These are phyloP conservation scores for Herminia tarsipennalis DNA, from an alignment of 2,888 invertebrate genomes.

Conservation along the genomic window DNA sequence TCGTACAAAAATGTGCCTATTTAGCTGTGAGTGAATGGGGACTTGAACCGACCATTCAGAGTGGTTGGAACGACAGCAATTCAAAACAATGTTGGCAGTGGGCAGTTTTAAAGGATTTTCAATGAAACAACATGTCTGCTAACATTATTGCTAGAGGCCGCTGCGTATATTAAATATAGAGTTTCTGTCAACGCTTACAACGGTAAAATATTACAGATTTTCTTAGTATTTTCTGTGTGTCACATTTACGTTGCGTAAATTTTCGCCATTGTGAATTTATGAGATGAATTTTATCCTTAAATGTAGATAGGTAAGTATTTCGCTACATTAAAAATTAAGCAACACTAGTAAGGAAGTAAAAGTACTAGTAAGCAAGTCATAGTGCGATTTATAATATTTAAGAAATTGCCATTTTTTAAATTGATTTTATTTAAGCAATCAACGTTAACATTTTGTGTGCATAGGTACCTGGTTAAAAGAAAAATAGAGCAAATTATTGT, in stretches of 20 bases:
- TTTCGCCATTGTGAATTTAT: no score
- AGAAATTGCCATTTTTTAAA: no score
- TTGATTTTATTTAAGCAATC: background rate
- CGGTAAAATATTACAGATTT: constrained; percentile 22
- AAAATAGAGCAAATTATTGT: constrained; percentile 69
- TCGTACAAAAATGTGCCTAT: constrained; percentile 69
- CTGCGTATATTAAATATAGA: constrained; percentile 45
- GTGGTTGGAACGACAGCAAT: constrained; percentile 59
- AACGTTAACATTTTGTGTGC: constrained; percentile 15
- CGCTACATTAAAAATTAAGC: no score
- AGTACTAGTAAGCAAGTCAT: no score
- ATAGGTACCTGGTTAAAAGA: constrained; percentile 46
- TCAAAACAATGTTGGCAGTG: constrained; percentile 67
- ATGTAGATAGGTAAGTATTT: no score
- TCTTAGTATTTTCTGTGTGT: constrained; percentile 3
- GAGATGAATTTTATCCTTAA: no score
- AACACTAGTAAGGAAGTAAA: no score
- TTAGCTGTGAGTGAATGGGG: constrained; percentile 73
- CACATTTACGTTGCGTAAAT: background rate
- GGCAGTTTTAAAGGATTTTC: constrained; percentile 56
- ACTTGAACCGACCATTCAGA: constrained; percentile 75
- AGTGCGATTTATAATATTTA: no score
- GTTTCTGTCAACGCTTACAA: constrained; percentile 31
- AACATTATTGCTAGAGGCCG: constrained; percentile 47
- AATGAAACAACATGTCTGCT: constrained; percentile 54